Conservation (phyloP, 2,888 invertebrate species). For the Spialia ferax region DNA sequence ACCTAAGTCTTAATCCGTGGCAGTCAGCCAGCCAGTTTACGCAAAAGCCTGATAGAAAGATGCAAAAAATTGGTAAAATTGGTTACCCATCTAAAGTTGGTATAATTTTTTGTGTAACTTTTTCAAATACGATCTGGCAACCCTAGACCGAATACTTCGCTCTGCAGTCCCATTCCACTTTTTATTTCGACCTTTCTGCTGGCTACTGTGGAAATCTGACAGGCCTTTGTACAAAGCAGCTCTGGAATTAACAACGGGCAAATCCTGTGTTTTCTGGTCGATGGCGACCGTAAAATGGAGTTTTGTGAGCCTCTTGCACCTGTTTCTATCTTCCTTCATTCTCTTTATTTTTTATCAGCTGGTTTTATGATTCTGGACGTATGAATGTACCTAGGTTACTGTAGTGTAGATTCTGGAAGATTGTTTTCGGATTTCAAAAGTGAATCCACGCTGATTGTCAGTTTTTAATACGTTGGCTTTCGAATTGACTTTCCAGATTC, state of each 20-base stretch:
- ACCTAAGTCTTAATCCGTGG: too few relatives aligned
- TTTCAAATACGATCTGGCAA: not conserved
- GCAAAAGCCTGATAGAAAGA: too few relatives aligned
- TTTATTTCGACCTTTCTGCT: slow-evolving; percentile 14
- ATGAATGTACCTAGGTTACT: too few relatives aligned
- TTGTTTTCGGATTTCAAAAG: too few relatives aligned
- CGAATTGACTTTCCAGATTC: too few relatives aligned
- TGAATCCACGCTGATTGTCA: too few relatives aligned
- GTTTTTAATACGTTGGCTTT: too few relatives aligned
- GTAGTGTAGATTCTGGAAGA: too few relatives aligned
- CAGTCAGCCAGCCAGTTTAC: too few relatives aligned
- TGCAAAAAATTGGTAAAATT: too few relatives aligned
- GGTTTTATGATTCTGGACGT: not conserved
- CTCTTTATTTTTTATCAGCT: not conserved
- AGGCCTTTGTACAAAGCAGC: slow-evolving; percentile 30
- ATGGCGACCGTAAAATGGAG: not conserved
- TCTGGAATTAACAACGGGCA: slow-evolving; percentile 25
- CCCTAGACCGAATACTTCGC: not conserved
- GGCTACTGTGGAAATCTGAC: slow-evolving; percentile 25
- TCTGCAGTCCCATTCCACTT: slow-evolving; percentile 1
- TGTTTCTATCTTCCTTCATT: not conserved
- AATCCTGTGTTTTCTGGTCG: slow-evolving; percentile 13
- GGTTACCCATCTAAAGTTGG: too few relatives aligned
- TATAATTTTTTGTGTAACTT: too few relatives aligned
- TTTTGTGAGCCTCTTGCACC: slow-evolving; percentile 1